Evolutionary conservation across 2,797 vertebrate species (phyloP).

Genomic region (Falco rusticolus): DNA sequence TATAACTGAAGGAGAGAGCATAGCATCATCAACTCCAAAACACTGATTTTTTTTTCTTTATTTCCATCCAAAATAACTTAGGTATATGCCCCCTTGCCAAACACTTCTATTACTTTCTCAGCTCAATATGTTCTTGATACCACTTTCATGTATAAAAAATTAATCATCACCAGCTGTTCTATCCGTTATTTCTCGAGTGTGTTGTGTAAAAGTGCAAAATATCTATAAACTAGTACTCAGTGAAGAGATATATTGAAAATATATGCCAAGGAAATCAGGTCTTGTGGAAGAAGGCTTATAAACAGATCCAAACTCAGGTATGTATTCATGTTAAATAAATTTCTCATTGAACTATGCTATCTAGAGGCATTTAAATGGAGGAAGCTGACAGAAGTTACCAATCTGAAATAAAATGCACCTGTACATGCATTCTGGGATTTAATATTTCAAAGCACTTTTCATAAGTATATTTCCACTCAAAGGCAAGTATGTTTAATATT

Average conservation of each 20-base stretch:
- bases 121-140: not conserved
- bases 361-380: not conserved
- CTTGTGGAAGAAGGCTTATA: not conserved
- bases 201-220: not conserved
- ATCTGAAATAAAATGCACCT: not conserved
- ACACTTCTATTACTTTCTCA: not conserved
- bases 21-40: not conserved
- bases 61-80: constrained; percentile 2
- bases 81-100: not conserved
- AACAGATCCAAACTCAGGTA: not conserved
- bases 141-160: not conserved
- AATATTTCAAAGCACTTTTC: not conserved
- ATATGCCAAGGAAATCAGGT: not conserved
- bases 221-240: not conserved
- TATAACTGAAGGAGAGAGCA: not conserved
- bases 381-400: not conserved
- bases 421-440: not conserved
- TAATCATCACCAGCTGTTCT: not conserved
- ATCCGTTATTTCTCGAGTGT: not conserved
- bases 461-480: not conserved
- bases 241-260: not conserved
- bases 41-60: not conserved
- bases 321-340: not conserved
- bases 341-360: not conserved
- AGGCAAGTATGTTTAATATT: not conserved